phyloP scores from a whole-genome alignment of 2,797 vertebrate genomes.

The Megaceryle alcyon region DNA sequence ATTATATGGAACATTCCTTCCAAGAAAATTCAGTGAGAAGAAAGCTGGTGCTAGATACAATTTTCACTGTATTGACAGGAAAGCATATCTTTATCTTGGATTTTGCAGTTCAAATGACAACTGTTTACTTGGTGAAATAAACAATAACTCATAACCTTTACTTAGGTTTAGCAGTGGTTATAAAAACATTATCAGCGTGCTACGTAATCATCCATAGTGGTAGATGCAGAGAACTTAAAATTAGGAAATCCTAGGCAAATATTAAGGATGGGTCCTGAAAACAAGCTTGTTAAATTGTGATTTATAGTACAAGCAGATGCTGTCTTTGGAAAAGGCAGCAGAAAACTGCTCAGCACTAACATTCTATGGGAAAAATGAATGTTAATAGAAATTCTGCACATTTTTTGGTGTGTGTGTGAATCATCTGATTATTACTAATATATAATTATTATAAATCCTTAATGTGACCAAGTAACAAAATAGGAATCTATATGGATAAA shows the following conservation, averaged over 20 bases:
- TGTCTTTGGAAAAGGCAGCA: neutral
- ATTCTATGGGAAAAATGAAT: neutral
- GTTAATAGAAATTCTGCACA: neutral
- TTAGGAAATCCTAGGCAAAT: neutral
- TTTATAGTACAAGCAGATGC: neutral
- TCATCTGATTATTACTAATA: neutral
- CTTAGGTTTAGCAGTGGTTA: neutral
- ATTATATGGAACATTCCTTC: neutral
- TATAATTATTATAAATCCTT: neutral
- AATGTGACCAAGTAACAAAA: neutral
- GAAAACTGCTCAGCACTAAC: neutral
- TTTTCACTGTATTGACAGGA: neutral
- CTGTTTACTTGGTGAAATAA: neutral
- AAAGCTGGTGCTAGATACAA: neutral
- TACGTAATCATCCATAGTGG: accelerated
- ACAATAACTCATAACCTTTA: neutral
- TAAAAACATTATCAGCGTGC: neutral
- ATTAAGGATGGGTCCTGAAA: neutral
- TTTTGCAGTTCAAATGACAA: neutral
- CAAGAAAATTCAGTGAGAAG: neutral
- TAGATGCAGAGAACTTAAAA: neutral
- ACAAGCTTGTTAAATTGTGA: neutral
- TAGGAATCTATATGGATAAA: neutral
- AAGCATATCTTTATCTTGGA: neutral
- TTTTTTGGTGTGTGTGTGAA: neutral